Conservation (phyloP, 2,888 invertebrate genomes). For the Chymomyza caudatula region DNA sequence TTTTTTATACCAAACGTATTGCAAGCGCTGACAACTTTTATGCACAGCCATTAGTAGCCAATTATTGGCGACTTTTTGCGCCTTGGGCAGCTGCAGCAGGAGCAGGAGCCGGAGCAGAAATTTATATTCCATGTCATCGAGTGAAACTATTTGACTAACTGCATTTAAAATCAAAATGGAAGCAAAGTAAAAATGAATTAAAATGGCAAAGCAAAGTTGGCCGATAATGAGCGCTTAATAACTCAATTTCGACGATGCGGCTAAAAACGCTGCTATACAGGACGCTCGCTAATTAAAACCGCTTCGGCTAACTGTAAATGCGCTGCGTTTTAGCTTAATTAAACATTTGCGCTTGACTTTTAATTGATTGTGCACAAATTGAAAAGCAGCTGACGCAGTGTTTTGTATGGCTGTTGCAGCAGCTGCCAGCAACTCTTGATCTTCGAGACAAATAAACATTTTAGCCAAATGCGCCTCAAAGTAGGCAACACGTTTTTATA, state of each 20-base stretch:
- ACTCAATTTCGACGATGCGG: constrained; percentile 53
- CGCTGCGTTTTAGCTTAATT: constrained; percentile 65
- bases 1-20: constrained; percentile 14
- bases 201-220: constrained; percentile 2
- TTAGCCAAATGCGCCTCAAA: constrained; percentile 71
- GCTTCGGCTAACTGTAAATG: constrained; percentile 15
- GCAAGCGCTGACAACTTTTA: constrained; percentile 35
- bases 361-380: constrained; percentile 71
- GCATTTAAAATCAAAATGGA: constrained; percentile 46
- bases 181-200: background rate
- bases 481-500: constrained; percentile 51
- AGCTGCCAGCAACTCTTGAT: constrained; percentile 3
- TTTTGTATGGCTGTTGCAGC: background rate
- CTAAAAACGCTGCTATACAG: background rate
- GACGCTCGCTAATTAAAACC: constrained; percentile 50
- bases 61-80: constrained; percentile 68
- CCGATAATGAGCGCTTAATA: constrained; percentile 65
- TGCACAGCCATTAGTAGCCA: constrained; percentile 67
- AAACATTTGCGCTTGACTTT: constrained; percentile 69
- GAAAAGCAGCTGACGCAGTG: constrained; percentile 37
- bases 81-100: constrained; percentile 19
- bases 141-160: constrained; percentile 54
- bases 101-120: no score
- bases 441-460: constrained; percentile 53
- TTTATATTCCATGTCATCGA: constrained; percentile 66